These are phyloP conservation scores for Melanotaenia boesemani DNA, from an alignment of 2,797 vertebrate genomes.

Conservation along the genomic window DNA sequence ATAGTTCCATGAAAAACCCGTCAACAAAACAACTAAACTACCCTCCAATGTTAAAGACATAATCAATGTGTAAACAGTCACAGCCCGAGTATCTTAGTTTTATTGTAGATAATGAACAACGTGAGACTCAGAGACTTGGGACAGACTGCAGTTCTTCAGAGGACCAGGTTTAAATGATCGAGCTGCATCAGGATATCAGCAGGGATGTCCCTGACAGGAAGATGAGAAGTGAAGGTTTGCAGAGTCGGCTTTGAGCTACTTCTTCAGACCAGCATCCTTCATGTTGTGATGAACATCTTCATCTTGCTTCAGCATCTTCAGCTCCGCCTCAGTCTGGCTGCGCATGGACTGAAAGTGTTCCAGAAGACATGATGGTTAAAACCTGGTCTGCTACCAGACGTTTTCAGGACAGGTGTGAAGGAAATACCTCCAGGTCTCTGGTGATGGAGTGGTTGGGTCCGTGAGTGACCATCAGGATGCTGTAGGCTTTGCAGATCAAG, in stretches of 20 bases:
- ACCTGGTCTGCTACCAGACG: neutral
- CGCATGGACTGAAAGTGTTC: conserved; percentile 87
- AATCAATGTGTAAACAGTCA: neutral
- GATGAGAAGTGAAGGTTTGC: neutral
- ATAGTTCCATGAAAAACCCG: too few relatives aligned
- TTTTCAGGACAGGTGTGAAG: neutral
- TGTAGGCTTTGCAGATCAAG: conserved; percentile 93
- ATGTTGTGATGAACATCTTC: too few relatives aligned
- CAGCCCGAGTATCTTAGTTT: conserved; percentile 32
- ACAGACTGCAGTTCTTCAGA: too few relatives aligned
- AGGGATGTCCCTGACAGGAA: neutral
- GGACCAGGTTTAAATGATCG: too few relatives aligned
- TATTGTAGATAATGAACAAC: conserved; percentile 41
- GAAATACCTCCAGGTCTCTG: conserved; percentile 92
- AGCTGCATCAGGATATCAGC: neutral
- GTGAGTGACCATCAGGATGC: conserved; percentile 92
- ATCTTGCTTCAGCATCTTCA: conserved; percentile 91
- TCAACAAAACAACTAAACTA: too few relatives aligned
- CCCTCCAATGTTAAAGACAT: neutral
- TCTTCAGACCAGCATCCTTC: conserved; percentile 87
- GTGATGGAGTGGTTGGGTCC: conserved; percentile 93
- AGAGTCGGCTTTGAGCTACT: conserved; percentile 63
- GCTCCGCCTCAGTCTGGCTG: conserved; percentile 91
- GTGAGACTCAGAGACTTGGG: neutral
- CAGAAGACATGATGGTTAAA: neutral